Conservation (phyloP, 2,797 vertebrate genomes). For the Gadopsis marmoratus region DNA sequence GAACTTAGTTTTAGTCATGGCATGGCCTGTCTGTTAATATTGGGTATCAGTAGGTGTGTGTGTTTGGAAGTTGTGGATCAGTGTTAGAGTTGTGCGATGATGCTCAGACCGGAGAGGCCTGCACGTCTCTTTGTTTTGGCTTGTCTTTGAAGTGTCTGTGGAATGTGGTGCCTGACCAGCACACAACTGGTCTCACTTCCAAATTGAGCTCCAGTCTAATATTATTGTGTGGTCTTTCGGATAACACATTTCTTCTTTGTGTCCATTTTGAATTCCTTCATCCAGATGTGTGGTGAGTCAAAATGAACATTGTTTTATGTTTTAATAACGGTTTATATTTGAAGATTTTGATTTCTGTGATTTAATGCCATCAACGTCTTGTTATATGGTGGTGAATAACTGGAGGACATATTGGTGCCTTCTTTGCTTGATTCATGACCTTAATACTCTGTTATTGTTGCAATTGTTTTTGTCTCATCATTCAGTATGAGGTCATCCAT, state of each 20-base stretch:
- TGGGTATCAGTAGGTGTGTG: slow-evolving; percentile 24
- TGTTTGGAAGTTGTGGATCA: slow-evolving; percentile 41
- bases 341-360: slow-evolving; percentile 7
- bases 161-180: slow-evolving; percentile 79
- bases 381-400: slow-evolving; percentile 6
- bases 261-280: slow-evolving; percentile 40
- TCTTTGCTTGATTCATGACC: slow-evolving; percentile 64
- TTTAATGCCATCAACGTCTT: background rate
- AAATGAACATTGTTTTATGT: slow-evolving; percentile 25
- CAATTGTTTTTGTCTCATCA: slow-evolving; percentile 59
- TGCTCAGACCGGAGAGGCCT: slow-evolving; percentile 54
- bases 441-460: slow-evolving; percentile 73
- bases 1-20: slow-evolving; percentile 53
- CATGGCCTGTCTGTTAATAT: slow-evolving; percentile 22
- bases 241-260: slow-evolving; percentile 32
- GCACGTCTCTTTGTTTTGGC: slow-evolving; percentile 67
- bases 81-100: slow-evolving; percentile 37
- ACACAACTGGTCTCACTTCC: slow-evolving; percentile 53
- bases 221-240: slow-evolving; percentile 34
- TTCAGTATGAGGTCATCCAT: slow-evolving; percentile 61
- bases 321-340: slow-evolving; percentile 5
- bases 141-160: slow-evolving; percentile 79
- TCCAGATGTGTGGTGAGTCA: slow-evolving; percentile 76
- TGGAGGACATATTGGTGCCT: slow-evolving; percentile 44
- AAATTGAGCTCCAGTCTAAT: slow-evolving; percentile 45